Percentiles rank a stretch among this genome's conserved stretches.
These are phyloP conservation scores for Arnoldichthys spilopterus DNA, from an alignment of 2,797 vertebrate species.

Conservation along the genomic window DNA sequence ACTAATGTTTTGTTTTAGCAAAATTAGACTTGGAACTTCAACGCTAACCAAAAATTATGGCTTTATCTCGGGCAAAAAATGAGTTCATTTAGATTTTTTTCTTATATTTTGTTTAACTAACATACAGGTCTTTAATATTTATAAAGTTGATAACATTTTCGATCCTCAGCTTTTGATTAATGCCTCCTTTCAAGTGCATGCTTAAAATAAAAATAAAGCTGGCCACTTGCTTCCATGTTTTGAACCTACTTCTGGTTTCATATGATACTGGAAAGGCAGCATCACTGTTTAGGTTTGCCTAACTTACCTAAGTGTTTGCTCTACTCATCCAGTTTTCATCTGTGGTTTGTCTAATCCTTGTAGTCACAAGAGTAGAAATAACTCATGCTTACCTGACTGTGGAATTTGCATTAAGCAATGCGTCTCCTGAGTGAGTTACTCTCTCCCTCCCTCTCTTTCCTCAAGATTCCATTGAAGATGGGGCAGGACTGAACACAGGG, in stretches of 20 bases:
- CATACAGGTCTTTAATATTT: background rate
- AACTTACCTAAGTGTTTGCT: constrained; percentile 12
- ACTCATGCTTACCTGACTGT: constrained; percentile 28
- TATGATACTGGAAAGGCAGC: background rate
- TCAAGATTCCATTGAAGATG: constrained; percentile 84
- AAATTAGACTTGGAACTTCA: too few relatives aligned
- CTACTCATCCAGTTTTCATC: background rate
- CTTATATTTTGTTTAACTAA: too few relatives aligned
- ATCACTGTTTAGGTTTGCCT: background rate
- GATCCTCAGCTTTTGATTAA: background rate
- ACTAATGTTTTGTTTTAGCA: too few relatives aligned
- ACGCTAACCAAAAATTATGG: too few relatives aligned
- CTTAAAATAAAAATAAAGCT: background rate
- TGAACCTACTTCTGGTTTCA: background rate
- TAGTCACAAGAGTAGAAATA: constrained; percentile 40
- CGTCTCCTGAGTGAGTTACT: constrained; percentile 7
- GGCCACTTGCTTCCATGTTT: background rate
- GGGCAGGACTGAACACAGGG: constrained; percentile 84
- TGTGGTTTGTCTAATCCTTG: constrained; percentile 35
- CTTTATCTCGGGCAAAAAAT: too few relatives aligned
- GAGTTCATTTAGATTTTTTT: too few relatives aligned
- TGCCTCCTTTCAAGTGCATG: too few relatives aligned
- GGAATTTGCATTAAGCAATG: constrained; percentile 15
- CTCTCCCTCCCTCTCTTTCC: constrained; percentile 41
- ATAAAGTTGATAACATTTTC: background rate